Percentiles rank a stretch among this genome's conserved stretches.
These are phyloP conservation scores for Netta rufina DNA, from an alignment of 2,797 vertebrate genomes.

Conservation along the genomic window DNA sequence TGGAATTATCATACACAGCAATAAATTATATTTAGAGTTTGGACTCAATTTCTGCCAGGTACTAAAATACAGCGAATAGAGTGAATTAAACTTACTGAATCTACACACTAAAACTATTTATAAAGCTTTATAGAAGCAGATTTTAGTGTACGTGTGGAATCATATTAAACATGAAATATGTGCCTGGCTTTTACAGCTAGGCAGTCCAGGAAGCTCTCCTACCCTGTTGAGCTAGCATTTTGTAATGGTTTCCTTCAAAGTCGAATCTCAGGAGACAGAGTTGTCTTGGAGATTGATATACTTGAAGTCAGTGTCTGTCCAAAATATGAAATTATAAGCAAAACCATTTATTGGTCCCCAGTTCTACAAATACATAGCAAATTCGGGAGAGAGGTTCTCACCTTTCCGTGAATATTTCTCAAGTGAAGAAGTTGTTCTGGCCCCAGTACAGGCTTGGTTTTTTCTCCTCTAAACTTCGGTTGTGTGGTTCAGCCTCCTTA, in stretches of 20 bases:
- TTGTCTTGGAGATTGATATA: neutral
- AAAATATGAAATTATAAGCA: neutral
- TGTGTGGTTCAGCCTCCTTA: neutral
- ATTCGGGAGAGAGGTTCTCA: neutral
- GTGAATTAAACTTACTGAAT: conserved; percentile 42
- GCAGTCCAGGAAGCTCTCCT: neutral
- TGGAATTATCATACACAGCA: neutral
- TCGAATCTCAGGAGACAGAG: neutral
- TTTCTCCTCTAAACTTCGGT: neutral
- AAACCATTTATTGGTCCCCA: neutral
- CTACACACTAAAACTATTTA: conserved; percentile 41
- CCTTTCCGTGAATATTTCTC: neutral
- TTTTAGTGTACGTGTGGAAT: neutral
- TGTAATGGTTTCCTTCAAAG: neutral
- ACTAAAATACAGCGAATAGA: conserved; percentile 36
- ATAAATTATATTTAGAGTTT: neutral
- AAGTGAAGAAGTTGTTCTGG: neutral
- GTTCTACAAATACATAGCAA: neutral
- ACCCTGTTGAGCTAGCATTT: neutral
- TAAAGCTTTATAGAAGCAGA: conserved; percentile 49
- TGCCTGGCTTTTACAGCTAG: neutral
- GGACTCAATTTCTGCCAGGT: neutral
- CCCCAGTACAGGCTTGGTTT: rapidly evolving
- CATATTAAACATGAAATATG: neutral
- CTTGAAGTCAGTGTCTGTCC: neutral